A percentile compares a stretch with the other conserved stretches of the same genome.
Evolutionary conservation across 1,140 invertebrate species (phyloP).

Genomic region (Liolophura sinensis): DNA sequence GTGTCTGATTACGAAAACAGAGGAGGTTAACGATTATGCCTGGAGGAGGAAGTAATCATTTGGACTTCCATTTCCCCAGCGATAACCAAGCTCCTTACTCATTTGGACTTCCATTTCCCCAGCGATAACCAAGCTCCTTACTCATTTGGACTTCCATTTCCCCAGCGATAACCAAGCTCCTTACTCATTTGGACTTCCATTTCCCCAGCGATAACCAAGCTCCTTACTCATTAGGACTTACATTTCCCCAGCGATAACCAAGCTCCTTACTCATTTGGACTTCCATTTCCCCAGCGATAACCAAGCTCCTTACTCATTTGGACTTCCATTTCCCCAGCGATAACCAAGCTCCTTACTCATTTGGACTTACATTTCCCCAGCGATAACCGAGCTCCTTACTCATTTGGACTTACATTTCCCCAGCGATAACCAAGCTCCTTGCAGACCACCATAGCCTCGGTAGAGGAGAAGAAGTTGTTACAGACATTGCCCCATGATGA

Average conservation of each 20-base stretch:
- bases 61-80: no score
- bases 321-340: conserved; percentile 10
- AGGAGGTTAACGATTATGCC: no score
- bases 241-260: conserved; percentile 50
- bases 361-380: conserved; percentile 11
- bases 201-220: conserved; percentile 58
- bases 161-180: conserved; percentile 63
- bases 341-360: conserved; percentile 70
- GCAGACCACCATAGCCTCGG: conserved; percentile 71
- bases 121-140: no score
- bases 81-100: no score
- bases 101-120: no score
- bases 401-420: conserved; percentile 36
- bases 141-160: conserved; percentile 9
- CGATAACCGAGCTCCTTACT: conserved; percentile 68
- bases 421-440: conserved; percentile 64
- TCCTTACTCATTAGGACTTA: conserved; percentile 66
- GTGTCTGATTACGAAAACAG: no score
- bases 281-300: conserved; percentile 12
- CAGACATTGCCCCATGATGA: conserved; percentile 14
- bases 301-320: conserved; percentile 71
- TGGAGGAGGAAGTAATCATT: no score
- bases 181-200: conserved; percentile 62
- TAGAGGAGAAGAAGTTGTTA: conserved; percentile 68
- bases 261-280: conserved; percentile 68